Evolutionary conservation across 1,140 invertebrate species (phyloP), one percentile per base, ranked within the genome.

Genomic region (Whitmania pigra): DNA sequence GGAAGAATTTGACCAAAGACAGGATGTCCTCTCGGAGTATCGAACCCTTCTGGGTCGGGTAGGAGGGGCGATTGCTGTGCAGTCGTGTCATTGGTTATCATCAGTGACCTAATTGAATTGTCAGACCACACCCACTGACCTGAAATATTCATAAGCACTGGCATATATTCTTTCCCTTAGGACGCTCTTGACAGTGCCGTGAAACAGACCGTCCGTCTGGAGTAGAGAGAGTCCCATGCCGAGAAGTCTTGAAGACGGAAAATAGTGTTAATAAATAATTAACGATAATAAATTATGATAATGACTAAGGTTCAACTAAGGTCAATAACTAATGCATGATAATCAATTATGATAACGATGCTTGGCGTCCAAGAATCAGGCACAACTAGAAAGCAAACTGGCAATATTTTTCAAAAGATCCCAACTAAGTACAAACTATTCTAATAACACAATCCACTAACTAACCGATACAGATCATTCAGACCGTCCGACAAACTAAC

Each of bases 101-200:
- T 1, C 43, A 49, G 43, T 17, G 43, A 49, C 43, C 43, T 67
- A 69, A 57, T 22, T 53, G 18, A 72, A 36, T 17, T 43, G 25
- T 31, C 43, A 49, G 13, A 49, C 43, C 9, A 49, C 13, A 27
- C 55, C n/a, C 54, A 75, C 78, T 77, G 74, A 83, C 78, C 83
- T 81, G 82, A 99, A 99, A 80, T 97, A 98, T 80, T 99, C 95
- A 53, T 99, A 82, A 71, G 93, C 94, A 60, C 89, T 89, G 72
- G 89, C 89, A 80, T 99, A 99, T 53, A 99, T 89, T 17, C 94
- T 84, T 83, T 99, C 94, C 25, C 96, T 85, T 0, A 99, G 82
- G 13, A 97, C 90, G 79, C 93, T 94, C 76, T 96, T 90, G 0
- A 89, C 89, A n/a, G 96, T 82, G 2, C 90, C 80, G 75, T 82